These are phyloP conservation scores for Erebia epiphron DNA, from an alignment of 2,888 invertebrate species.

Conservation along the genomic window DNA sequence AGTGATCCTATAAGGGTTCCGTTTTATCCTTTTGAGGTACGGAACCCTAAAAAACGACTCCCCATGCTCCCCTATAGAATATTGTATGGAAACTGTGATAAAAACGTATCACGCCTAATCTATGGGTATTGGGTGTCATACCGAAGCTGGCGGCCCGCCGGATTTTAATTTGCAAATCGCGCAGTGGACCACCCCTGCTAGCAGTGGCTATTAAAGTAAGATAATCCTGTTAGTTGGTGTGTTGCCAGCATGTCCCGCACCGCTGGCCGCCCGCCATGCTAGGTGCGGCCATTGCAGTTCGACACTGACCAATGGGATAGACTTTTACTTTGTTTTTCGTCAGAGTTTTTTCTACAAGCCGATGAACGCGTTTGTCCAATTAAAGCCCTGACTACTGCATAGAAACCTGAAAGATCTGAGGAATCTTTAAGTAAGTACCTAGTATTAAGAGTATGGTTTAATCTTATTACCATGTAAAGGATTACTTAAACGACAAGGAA, in stretches of 20 bases:
- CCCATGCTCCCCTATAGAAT: no score
- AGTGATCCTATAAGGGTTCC: no score
- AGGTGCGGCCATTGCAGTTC: not conserved
- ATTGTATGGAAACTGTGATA: no score
- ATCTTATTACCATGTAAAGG: no score
- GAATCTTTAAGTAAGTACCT: no score
- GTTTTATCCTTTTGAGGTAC: no score
- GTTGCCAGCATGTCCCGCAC: not conserved
- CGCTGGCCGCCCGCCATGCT: not conserved
- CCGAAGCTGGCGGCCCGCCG: not conserved
- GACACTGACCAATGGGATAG: slow-evolving; percentile 4
- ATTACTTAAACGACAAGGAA: no score
- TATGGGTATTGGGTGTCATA: not conserved
- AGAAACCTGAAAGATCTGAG: no score
- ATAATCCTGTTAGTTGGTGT: slow-evolving; percentile 5
- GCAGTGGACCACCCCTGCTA: not conserved
- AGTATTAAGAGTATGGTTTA: no score
- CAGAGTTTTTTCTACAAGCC: slow-evolving; percentile 2
- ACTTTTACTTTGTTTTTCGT: slow-evolving; percentile 6
- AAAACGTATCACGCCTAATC: no score
- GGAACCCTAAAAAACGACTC: no score
- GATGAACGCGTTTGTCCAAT: not conserved
- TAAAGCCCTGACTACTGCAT: not conserved
- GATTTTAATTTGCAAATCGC: not conserved
- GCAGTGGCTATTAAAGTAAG: slow-evolving; percentile 1